Conservation (phyloP, 2,113 vertebrate species). For the Donacobius atricapilla region DNA sequence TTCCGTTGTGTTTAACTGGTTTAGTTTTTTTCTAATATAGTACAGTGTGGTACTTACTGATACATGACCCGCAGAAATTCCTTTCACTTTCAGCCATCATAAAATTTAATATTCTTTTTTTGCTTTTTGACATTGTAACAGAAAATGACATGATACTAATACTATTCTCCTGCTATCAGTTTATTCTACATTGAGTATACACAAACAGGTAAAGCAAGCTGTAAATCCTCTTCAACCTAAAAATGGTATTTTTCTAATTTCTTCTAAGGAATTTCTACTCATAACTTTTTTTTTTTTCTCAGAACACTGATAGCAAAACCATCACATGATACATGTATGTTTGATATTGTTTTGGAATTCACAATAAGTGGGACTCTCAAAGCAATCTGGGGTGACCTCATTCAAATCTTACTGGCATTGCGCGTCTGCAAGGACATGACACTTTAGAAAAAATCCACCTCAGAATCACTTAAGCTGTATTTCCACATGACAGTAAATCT, state of each 20-base stretch:
- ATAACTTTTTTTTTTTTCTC: background rate
- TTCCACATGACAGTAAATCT: background rate
- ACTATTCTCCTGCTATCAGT: background rate
- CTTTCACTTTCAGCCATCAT: background rate
- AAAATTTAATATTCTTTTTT: background rate
- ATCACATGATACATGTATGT: background rate
- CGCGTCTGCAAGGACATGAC: background rate
- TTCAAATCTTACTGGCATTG: background rate
- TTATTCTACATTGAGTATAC: background rate
- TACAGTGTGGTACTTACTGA: background rate
- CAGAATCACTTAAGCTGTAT: background rate
- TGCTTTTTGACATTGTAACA: background rate
- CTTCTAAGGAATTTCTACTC: background rate
- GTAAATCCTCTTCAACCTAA: background rate
- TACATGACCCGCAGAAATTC: background rate
- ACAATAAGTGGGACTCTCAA: background rate
- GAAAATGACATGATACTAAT: background rate
- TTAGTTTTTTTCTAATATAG: background rate
- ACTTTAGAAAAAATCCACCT: background rate
- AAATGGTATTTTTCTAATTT: background rate
- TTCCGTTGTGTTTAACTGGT: background rate
- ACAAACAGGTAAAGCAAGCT: background rate
- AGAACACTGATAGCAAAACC: background rate
- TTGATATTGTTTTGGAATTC: background rate
- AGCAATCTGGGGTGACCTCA: background rate